Percentiles rank a stretch among this genome's conserved stretches.
Evolutionary conservation across 1,140 invertebrate species (phyloP).

Genomic region (Bombus sibiricus): DNA sequence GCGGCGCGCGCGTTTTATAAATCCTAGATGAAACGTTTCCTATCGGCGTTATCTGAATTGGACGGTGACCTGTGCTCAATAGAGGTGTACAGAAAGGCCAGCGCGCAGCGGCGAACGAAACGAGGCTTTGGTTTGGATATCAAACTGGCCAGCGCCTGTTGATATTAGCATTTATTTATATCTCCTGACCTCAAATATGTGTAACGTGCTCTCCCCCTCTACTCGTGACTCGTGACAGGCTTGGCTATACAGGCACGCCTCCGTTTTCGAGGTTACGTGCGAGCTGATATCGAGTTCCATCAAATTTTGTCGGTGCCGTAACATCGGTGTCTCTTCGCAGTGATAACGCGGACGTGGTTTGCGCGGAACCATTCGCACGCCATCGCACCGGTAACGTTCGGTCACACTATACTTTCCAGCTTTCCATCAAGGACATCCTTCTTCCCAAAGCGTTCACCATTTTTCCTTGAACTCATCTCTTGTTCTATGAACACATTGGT

Average conservation of each 20-base stretch:
- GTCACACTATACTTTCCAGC: no score
- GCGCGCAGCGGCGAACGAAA: slow-evolving; percentile 58
- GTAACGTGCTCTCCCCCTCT: slow-evolving; percentile 68
- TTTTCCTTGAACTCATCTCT: background rate
- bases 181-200: slow-evolving; percentile 78
- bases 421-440: background rate
- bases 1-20: background rate
- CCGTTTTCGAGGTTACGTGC: slow-evolving; percentile 69
- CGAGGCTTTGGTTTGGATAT: slow-evolving; percentile 71
- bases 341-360: slow-evolving; percentile 8
- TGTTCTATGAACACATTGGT: background rate
- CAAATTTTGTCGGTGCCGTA: slow-evolving; percentile 54
- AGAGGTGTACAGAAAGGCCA: slow-evolving; percentile 51
- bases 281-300: slow-evolving; percentile 58
- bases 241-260: slow-evolving; percentile 62
- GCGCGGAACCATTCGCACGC: no score
- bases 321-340: slow-evolving; percentile 18
- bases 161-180: slow-evolving; percentile 81
- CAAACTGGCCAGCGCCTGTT: slow-evolving; percentile 71
- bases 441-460: background rate
- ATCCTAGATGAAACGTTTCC: slow-evolving; percentile 39
- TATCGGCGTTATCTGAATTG: slow-evolving; percentile 47
- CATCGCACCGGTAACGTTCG: no score
- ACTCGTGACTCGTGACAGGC: slow-evolving; percentile 40
- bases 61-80: slow-evolving; percentile 44